These are phyloP conservation scores for Numenius phaeopus DNA, from an alignment of 2,797 vertebrate species.

Conservation along the genomic window DNA sequence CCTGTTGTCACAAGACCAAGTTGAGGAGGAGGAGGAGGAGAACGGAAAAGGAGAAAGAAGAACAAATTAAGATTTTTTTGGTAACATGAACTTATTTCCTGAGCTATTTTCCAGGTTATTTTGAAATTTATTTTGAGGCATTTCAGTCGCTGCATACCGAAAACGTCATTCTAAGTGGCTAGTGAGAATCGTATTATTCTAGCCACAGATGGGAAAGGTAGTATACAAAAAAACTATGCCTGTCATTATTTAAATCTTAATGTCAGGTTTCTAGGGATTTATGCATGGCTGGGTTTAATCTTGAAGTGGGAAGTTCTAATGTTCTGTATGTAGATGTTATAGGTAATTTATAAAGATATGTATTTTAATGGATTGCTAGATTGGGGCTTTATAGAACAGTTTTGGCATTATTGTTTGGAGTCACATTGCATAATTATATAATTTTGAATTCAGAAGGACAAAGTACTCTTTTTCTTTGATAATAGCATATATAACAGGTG, in stretches of 20 bases:
- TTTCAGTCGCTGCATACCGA: background rate
- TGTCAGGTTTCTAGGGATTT: background rate
- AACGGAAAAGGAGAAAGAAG: background rate
- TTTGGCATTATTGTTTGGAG: background rate
- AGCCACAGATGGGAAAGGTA: background rate
- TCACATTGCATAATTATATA: background rate
- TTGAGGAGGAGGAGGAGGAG: background rate
- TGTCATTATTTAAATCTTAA: conserved; percentile 1
- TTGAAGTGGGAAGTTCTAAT: background rate
- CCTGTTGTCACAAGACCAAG: background rate
- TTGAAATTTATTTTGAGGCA: background rate
- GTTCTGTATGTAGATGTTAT: background rate
- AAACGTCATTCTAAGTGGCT: background rate
- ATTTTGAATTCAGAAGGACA: conserved; percentile 15
- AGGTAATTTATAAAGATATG: background rate
- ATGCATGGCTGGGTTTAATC: background rate
- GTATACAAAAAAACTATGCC: background rate
- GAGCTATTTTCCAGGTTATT: background rate
- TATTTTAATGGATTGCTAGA: background rate
- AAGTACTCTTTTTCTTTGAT: background rate
- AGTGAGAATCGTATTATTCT: background rate
- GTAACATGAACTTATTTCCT: background rate
- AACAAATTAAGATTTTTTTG: background rate
- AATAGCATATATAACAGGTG: conserved; percentile 4
- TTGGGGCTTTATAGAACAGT: background rate